Percentiles rank a stretch among this genome's conserved stretches.
phyloP scores from a whole-genome alignment of 2,888 invertebrate species.

The Halictus quadricinctus region DNA sequence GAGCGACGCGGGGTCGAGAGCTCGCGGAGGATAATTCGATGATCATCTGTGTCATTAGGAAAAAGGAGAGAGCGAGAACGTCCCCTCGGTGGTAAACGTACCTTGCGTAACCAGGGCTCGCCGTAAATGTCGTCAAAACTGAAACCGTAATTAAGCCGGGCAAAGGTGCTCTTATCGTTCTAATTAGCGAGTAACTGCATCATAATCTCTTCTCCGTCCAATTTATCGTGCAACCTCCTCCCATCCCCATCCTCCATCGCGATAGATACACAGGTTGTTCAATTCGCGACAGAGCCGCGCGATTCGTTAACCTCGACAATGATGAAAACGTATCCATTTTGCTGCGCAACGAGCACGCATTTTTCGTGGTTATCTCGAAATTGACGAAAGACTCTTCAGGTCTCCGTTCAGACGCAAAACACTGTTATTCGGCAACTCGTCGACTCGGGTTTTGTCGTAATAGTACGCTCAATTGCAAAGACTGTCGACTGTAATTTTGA shows the following conservation, averaged over 20 bases:
- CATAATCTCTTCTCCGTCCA: not conserved
- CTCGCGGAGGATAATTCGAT: constrained; percentile 8
- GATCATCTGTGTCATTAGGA: constrained; percentile 19
- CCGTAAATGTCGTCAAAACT: constrained; percentile 35
- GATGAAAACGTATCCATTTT: not conserved
- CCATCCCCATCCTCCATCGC: not conserved
- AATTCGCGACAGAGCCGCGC: not conserved
- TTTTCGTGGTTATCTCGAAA: not conserved
- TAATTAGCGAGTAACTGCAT: constrained; percentile 16
- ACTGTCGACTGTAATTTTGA: not conserved
- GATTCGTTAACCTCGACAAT: not conserved
- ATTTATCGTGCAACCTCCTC: not conserved
- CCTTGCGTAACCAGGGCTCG: constrained; percentile 9
- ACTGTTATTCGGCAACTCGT: not conserved
- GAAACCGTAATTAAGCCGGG: constrained; percentile 21
- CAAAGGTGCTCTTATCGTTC: constrained; percentile 3
- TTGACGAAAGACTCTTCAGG: not conserved
- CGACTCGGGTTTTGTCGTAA: not conserved
- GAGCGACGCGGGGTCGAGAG: not conserved
- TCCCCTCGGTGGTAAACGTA: not conserved
- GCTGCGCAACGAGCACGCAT: not conserved
- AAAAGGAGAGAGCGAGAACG: constrained; percentile 5
- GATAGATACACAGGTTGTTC: not conserved
- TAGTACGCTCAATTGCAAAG: not conserved
- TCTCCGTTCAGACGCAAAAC: not conserved